A percentile compares a stretch with the other conserved stretches of the same genome.
Evolutionary conservation across 1,140 invertebrate genomes (phyloP).

Genomic region (Pseudoatta argentina): DNA sequence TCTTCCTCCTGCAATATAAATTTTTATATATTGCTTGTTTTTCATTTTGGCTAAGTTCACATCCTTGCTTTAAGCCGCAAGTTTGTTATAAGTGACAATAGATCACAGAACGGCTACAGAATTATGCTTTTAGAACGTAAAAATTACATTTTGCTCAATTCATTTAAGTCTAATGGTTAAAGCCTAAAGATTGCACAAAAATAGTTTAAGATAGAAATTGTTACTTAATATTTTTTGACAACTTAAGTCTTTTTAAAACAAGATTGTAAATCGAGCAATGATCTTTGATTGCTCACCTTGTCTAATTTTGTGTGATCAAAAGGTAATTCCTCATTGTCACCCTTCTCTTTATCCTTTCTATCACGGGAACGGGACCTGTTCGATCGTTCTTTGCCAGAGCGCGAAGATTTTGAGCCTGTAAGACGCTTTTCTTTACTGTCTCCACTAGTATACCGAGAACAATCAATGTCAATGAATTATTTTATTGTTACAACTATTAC

Average conservation of each 20-base stretch:
- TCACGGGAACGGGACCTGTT: constrained; percentile 83
- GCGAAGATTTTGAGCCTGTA: constrained; percentile 85
- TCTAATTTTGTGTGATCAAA: constrained; percentile 92
- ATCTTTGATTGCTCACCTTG: constrained; percentile 87
- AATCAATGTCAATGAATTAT: constrained; percentile 75
- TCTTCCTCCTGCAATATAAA: constrained; percentile 90
- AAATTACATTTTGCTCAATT: too few species aligned
- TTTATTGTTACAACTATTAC: constrained; percentile 12
- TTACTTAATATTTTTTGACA: too few species aligned
- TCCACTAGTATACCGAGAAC: constrained; percentile 81
- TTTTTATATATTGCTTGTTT: neutral
- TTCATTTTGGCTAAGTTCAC: too few species aligned
- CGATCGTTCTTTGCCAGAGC: constrained; percentile 83
- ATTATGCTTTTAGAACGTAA: too few species aligned
- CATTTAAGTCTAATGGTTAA: too few species aligned
- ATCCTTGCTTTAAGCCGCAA: too few species aligned
- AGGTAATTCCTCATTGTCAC: constrained; percentile 86
- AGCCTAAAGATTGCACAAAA: too few species aligned
- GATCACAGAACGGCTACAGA: too few species aligned
- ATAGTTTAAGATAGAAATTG: too few species aligned
- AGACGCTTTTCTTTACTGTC: constrained; percentile 87
- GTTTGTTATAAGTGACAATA: too few species aligned
- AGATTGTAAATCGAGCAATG: too few species aligned
- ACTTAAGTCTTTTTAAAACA: too few species aligned
- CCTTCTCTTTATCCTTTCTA: constrained; percentile 87